A percentile compares a stretch with the other conserved stretches of the same genome.
Conservation (phyloP, 2,113 vertebrate species). For the Silurus glanis region DNA sequence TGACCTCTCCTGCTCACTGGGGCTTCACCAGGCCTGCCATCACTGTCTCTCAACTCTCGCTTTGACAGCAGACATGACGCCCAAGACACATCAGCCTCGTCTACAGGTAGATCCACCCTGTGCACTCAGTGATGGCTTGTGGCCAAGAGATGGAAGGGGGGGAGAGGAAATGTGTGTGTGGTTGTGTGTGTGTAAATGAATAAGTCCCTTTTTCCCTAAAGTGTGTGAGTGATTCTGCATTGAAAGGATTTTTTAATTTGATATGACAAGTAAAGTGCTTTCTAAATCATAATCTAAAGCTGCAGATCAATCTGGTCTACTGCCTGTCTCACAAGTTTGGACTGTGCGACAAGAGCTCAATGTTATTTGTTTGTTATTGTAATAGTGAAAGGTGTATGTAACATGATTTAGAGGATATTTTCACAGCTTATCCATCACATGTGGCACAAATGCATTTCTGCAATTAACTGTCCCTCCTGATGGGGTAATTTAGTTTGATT, state of each 20-base stretch:
- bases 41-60: slow-evolving; percentile 49
- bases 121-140: slow-evolving; percentile 41
- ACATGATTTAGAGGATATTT: slow-evolving; percentile 44
- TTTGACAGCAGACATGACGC: slow-evolving; percentile 55
- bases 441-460: slow-evolving; percentile 51
- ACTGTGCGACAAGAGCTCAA: slow-evolving; percentile 32
- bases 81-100: slow-evolving; percentile 49
- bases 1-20: slow-evolving; percentile 56
- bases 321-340: neutral
- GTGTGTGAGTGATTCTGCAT: slow-evolving; percentile 60
- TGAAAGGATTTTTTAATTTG: slow-evolving; percentile 45
- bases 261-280: slow-evolving; percentile 31
- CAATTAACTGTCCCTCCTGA: slow-evolving; percentile 53
- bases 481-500: slow-evolving; percentile 52
- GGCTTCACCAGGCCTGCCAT: slow-evolving; percentile 53
- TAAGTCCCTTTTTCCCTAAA: slow-evolving; percentile 31
- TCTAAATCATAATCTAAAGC: slow-evolving; percentile 29
- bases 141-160: slow-evolving; percentile 40
- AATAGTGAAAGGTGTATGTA: slow-evolving; percentile 35
- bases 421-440: slow-evolving; percentile 42
- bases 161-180: slow-evolving; percentile 27
- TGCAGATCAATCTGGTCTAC: slow-evolving; percentile 3
- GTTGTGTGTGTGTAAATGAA: slow-evolving; percentile 13
- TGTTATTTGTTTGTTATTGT: slow-evolving; percentile 37
- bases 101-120: slow-evolving; percentile 54